A percentile compares a stretch with the other conserved stretches of the same genome.
phyloP scores from a whole-genome alignment of 1,140 invertebrate genomes.

The Drosophila lowei region DNA sequence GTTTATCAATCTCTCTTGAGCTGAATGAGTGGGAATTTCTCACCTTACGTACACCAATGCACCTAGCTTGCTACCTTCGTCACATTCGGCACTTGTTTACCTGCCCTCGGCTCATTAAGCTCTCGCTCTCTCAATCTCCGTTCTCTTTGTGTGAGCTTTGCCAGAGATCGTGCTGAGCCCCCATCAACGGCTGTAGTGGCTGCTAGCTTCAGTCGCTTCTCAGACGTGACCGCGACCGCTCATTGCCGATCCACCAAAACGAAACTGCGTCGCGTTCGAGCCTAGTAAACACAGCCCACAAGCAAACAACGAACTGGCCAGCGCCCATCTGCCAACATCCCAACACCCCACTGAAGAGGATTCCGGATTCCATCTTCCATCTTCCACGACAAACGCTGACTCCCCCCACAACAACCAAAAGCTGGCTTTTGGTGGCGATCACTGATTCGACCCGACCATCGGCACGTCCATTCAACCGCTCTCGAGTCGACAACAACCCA shows the following conservation, averaged over 20 bases:
- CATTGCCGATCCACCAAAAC: conserved; percentile 19
- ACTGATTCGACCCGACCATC: conserved; percentile 37
- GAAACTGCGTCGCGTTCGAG: conserved; percentile 52
- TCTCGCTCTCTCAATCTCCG: conserved; percentile 1
- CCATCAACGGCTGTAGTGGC: conserved; percentile 5
- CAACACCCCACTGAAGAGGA: conserved; percentile 2
- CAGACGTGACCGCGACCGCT: conserved; percentile 51
- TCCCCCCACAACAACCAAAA: not conserved
- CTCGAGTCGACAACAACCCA: conserved; percentile 39
- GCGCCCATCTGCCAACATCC: conserved; percentile 34
- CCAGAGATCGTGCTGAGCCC: conserved; percentile 26
- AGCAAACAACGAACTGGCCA: conserved; percentile 50
- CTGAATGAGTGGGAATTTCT: no score
- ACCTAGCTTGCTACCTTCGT: no score
- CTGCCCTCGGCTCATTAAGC: conserved; percentile 17
- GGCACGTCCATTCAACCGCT: conserved; percentile 67
- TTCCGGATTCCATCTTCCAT: conserved; percentile 25
- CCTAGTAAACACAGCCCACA: conserved; percentile 8
- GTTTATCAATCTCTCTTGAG: no score
- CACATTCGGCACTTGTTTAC: conserved; percentile 37
- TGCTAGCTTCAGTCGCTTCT: conserved; percentile 46
- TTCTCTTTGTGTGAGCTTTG: conserved; percentile 30
- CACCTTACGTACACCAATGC: no score
- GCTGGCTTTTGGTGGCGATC: not conserved
- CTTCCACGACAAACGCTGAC: conserved; percentile 4